Percentiles rank a stretch among this genome's conserved stretches.
These are phyloP conservation scores for Sarcophaga variegata DNA, from an alignment of 2,888 invertebrate genomes.

Conservation along the genomic window DNA sequence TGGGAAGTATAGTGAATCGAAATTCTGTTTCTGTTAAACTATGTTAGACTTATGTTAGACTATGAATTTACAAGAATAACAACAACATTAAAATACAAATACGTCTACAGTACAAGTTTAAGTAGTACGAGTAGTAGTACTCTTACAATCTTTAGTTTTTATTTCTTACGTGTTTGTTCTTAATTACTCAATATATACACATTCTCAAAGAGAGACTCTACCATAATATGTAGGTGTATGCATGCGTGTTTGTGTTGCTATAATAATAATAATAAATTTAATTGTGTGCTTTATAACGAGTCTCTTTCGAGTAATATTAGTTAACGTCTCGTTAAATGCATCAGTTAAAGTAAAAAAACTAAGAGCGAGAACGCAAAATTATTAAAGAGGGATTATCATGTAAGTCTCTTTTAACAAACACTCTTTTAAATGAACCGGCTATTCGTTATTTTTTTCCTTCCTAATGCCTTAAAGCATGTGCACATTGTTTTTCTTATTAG, in stretches of 20 bases:
- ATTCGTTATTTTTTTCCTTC: slow-evolving; percentile 16
- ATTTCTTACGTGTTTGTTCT: too few relatives aligned
- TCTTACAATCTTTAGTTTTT: too few relatives aligned
- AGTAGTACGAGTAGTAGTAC: too few relatives aligned
- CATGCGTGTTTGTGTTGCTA: neutral
- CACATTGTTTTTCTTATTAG: slow-evolving; percentile 19
- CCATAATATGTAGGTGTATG: neutral
- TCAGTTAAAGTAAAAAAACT: slow-evolving; percentile 3
- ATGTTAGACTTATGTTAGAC: too few relatives aligned
- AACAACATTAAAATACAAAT: too few relatives aligned
- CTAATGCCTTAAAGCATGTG: slow-evolving; percentile 47
- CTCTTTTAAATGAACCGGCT: slow-evolving; percentile 61
- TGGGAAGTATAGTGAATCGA: too few relatives aligned
- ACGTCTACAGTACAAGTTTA: too few relatives aligned
- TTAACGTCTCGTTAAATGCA: slow-evolving; percentile 55
- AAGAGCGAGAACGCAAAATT: neutral
- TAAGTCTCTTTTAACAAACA: slow-evolving; percentile 7
- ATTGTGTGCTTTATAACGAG: slow-evolving; percentile 59
- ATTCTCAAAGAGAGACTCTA: neutral
- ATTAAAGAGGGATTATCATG: neutral
- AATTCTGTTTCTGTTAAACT: too few relatives aligned
- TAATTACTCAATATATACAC: too few relatives aligned
- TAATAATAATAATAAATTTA: slow-evolving; percentile 49
- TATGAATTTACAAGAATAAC: too few relatives aligned
- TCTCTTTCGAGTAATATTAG: slow-evolving; percentile 56